phyloP scores from a whole-genome alignment of 2,888 invertebrate genomes.

The Oligia strigilis region DNA sequence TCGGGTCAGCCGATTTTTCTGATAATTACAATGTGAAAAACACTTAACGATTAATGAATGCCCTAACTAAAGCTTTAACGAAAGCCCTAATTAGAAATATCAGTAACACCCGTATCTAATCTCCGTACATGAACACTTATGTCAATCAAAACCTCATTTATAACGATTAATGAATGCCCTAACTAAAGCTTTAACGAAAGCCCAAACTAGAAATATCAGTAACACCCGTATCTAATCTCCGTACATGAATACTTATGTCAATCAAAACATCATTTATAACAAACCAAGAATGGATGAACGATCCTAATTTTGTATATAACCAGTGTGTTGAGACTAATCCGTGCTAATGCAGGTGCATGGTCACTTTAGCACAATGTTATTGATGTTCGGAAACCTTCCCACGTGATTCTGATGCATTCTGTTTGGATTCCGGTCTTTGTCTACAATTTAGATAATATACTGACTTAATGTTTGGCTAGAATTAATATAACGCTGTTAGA shows the following conservation, averaged over 20 bases:
- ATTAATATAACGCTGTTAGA: conserved; percentile 2
- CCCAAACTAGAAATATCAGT: conserved; percentile 30
- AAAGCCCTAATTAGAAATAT: conserved; percentile 22
- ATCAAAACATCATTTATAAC: conserved; percentile 37
- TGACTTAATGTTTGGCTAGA: conserved; percentile 4
- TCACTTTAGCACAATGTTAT: conserved; percentile 42
- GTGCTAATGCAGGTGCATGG: conserved; percentile 14
- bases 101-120: conserved; percentile 15
- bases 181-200: background rate
- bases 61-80: background rate
- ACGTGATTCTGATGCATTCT: conserved; percentile 49
- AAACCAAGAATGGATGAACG: conserved; percentile 7
- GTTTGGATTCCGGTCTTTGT: conserved; percentile 50
- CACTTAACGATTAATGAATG: background rate
- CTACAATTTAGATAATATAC: conserved; percentile 22
- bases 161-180: background rate
- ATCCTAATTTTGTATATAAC: conserved; percentile 30
- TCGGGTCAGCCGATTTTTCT: too few relatives aligned
- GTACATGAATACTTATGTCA: conserved; percentile 10
- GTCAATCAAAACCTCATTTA: conserved; percentile 40
- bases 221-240: background rate
- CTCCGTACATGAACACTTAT: background rate
- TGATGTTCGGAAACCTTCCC: conserved; percentile 54
- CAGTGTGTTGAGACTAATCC: conserved; percentile 20
- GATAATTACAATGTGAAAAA: background rate